Evolutionary conservation across 2,113 vertebrate species (phyloP).

Genomic region (Pseudorhombus dupliciocellatus): DNA sequence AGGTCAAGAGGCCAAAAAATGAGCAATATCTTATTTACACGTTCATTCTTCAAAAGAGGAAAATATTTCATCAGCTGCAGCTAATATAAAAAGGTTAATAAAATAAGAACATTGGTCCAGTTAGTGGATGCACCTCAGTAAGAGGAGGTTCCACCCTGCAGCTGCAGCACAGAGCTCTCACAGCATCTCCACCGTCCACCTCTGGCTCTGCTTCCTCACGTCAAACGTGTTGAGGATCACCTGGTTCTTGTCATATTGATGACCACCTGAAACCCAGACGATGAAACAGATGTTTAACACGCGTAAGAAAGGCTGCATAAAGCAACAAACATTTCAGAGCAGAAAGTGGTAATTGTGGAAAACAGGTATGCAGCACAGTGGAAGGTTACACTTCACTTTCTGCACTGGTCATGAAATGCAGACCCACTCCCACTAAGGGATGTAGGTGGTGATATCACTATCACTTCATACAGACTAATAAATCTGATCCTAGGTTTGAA

Average conservation of each 20-base stretch:
- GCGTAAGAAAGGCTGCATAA: too few relatives aligned
- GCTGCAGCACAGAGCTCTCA: constrained; percentile 65
- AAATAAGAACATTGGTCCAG: constrained; percentile 1
- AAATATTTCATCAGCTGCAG: background rate
- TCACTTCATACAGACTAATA: too few relatives aligned
- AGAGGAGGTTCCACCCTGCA: background rate
- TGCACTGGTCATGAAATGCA: too few relatives aligned
- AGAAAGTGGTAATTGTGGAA: too few relatives aligned
- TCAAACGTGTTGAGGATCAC: constrained; percentile 87
- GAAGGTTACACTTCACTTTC: too few relatives aligned
- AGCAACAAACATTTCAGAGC: too few relatives aligned
- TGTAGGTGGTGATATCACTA: too few relatives aligned
- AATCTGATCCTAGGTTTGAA: too few relatives aligned
- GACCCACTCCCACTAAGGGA: too few relatives aligned
- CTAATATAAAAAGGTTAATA: background rate
- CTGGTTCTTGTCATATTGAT: constrained; percentile 90
- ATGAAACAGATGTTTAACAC: background rate
- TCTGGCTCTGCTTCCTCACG: constrained; percentile 83
- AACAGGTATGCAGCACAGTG: too few relatives aligned
- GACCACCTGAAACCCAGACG: constrained; percentile 83
- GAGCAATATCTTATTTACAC: background rate
- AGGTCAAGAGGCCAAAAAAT: background rate
- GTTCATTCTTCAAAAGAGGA: background rate
- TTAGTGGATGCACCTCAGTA: background rate
- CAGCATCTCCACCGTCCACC: constrained; percentile 88